A percentile compares a stretch with the other conserved stretches of the same genome.
phyloP scores from a whole-genome alignment of 1,140 invertebrate genomes.

The Calosoma granatense region DNA sequence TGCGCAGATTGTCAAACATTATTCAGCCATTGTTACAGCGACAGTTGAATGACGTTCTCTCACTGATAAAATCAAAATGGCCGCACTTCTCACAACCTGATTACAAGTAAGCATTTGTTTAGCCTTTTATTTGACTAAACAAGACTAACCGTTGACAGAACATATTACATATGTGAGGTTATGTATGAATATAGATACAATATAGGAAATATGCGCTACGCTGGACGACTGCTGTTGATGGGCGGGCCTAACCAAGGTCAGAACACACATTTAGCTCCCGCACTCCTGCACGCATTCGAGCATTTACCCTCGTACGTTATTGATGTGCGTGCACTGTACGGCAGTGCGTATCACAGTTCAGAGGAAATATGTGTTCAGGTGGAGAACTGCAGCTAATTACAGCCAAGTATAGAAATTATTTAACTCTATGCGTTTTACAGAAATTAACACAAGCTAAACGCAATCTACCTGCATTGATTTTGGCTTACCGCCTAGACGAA shows the following conservation, averaged over 20 bases:
- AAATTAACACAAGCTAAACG: slow-evolving; percentile 24
- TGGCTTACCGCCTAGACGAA: slow-evolving; percentile 38
- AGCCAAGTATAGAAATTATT: too few species aligned
- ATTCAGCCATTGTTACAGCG: slow-evolving; percentile 25
- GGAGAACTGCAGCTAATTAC: too few species aligned
- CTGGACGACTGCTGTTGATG: slow-evolving; percentile 51
- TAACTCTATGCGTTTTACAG: slow-evolving; percentile 1
- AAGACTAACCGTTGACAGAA: too few species aligned
- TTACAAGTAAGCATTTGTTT: slow-evolving; percentile 21
- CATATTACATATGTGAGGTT: neutral
- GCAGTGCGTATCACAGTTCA: slow-evolving; percentile 52
- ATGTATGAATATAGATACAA: slow-evolving; percentile 23
- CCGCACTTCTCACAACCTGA: slow-evolving; percentile 26
- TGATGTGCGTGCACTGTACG: slow-evolving; percentile 59
- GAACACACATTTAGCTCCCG: slow-evolving; percentile 55
- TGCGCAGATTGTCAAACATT: slow-evolving; percentile 24
- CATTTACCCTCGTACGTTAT: slow-evolving; percentile 66
- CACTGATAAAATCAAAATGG: slow-evolving; percentile 22
- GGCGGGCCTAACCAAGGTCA: slow-evolving; percentile 43
- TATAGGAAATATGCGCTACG: slow-evolving; percentile 34
- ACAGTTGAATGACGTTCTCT: slow-evolving; percentile 24
- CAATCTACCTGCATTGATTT: slow-evolving; percentile 38
- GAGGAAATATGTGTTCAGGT: slow-evolving; percentile 70
- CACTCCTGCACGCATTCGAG: slow-evolving; percentile 69
- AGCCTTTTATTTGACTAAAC: too few species aligned